A percentile compares a stretch with the other conserved stretches of the same genome.
Conservation (phyloP, 1,140 invertebrate genomes). For the Pseudomyrmex dendroicus region DNA sequence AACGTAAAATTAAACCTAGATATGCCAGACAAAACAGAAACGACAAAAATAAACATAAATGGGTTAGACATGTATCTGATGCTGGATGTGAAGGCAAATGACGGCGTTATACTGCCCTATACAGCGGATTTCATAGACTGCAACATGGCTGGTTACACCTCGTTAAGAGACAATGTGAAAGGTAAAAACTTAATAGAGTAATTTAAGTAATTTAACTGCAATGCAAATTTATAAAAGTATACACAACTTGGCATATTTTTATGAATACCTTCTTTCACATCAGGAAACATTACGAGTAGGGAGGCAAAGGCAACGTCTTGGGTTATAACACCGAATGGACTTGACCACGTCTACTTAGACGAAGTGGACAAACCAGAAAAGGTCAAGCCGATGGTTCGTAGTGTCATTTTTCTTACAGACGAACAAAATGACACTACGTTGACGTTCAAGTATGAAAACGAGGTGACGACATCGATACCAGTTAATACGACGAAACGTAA, state of each 20-base stretch:
- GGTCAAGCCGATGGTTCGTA: slow-evolving; percentile 74
- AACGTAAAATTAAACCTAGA: slow-evolving; percentile 70
- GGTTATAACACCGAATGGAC: slow-evolving; percentile 8
- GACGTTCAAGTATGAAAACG: not conserved
- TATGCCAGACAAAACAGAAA: not conserved
- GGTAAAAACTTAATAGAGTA: slow-evolving; percentile 3
- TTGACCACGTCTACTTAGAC: slow-evolving; percentile 44
- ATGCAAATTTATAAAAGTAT: too few relatives aligned
- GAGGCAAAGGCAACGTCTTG: slow-evolving; percentile 73
- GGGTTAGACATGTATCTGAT: slow-evolving; percentile 76
- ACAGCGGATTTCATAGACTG: slow-evolving; percentile 36
- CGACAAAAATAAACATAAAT: slow-evolving; percentile 68
- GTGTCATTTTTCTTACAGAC: slow-evolving; percentile 65
- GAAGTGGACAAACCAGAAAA: slow-evolving; percentile 67
- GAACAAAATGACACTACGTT: not conserved
- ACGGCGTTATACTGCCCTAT: not conserved
- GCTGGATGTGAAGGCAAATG: slow-evolving; percentile 64
- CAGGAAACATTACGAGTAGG: not conserved
- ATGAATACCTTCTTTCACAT: not conserved
- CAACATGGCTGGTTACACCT: not conserved
- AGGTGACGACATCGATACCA: not conserved
- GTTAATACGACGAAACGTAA: not conserved
- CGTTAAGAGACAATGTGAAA: not conserved
- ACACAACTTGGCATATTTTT: not conserved
- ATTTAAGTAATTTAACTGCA: not conserved